Evolutionary conservation across 2,113 vertebrate species (phyloP).

Genomic region (chimpanzee (Pan troglodytes)): NHGRI_mPanTro3-v2.1_pri NC_072416.2:21783001-21783500

Average conservation of each 20-base stretch:
- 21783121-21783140: not conserved
- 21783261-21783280: not conserved
- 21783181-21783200: not conserved
- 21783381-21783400: not conserved
- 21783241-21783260: not conserved
- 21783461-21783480: not conserved
- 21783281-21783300: not conserved
- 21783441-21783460: not conserved
- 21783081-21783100: not conserved
- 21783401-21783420: not conserved
- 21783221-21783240: not conserved
- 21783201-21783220: not conserved
- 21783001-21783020: not conserved
- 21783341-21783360: not conserved
- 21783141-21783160: rapidly evolving
- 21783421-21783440: not conserved
- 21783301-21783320: not conserved
- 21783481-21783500: not conserved
- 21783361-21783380: not conserved
- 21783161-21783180: not conserved
- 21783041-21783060: not conserved
- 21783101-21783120: not conserved
- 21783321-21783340: not conserved
- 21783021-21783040: not conserved
- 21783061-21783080: too few relatives aligned